phyloP scores from a whole-genome alignment of 2,113 vertebrate genomes.

The Synchiropus splendidus region DNA sequence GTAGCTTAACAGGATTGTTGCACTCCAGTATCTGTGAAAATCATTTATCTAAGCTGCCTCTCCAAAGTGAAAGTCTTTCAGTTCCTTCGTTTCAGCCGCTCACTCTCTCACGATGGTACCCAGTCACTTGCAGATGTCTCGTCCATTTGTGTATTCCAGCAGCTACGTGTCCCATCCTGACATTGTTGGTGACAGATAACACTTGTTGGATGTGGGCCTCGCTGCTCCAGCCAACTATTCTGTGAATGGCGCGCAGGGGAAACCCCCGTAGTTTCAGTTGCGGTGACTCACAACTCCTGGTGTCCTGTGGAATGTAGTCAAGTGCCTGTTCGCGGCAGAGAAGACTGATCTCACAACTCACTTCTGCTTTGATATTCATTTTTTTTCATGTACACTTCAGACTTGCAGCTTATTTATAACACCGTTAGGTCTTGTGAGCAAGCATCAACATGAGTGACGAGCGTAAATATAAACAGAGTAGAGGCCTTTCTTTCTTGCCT shows the following conservation, averaged over 20 bases:
- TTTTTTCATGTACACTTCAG: not conserved
- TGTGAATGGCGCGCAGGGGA: conserved; percentile 48
- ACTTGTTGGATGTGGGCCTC: conserved; percentile 31
- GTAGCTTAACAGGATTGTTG: too few species aligned
- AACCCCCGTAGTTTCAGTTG: conserved; percentile 52
- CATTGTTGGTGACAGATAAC: conserved; percentile 17
- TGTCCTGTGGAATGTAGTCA: conserved; percentile 61
- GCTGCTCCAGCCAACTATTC: conserved; percentile 30
- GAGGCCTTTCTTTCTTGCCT: conserved; percentile 28
- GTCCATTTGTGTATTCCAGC: not conserved
- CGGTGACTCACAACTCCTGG: conserved; percentile 55
- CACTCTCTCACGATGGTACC: too few species aligned
- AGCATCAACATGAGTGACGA: conserved; percentile 37
- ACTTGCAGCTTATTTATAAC: conserved; percentile 33
- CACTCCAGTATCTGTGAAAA: too few species aligned
- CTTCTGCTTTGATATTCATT: conserved; percentile 47
- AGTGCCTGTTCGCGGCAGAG: conserved; percentile 35
- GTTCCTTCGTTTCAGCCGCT: too few species aligned
- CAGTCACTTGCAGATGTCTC: too few species aligned
- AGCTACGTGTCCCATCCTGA: conserved; percentile 17
- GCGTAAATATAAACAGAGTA: conserved; percentile 9
- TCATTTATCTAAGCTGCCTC: too few species aligned
- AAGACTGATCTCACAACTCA: conserved; percentile 33
- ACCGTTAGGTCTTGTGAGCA: conserved; percentile 34
- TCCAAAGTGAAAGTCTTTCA: too few species aligned